Evolutionary conservation across 2,113 vertebrate species (phyloP), one percentile per base, ranked within the genome.

Genomic region (Bucco capensis): DNA sequence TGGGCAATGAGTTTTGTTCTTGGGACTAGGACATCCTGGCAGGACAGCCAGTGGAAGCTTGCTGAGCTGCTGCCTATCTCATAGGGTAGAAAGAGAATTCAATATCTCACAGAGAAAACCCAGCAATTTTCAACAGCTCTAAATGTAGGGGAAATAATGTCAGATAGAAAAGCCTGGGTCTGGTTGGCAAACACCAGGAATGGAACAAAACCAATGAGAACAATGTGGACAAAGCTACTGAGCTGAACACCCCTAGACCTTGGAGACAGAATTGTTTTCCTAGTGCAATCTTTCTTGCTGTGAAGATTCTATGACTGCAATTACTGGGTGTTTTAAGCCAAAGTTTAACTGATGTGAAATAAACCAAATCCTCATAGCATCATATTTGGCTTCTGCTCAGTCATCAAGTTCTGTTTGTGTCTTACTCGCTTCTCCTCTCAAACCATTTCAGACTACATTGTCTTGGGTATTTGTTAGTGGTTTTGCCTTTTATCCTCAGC

Each of bases 331-430:
- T n/a, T 88, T 69, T 77, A 76, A 90, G 61, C 23, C 38, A 60
- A 86, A 91, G 67, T 64, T 90, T 85, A 94, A 56, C 49, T 93
- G 62, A n/a, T 49, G 58, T 91, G 88, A 92, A 82, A 88, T 33
- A 90, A 89, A 80, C 62, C 62, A 86, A 77, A 31, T 31, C 24
- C 42, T 50, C 51, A 67, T 24, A 24, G 28, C 28, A 74, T 73
- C 14, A 14, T 72, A 57, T 60, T 89, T 80, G 81, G 24, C 60
- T 61, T 70, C 37, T 64, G n/a, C 51, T 86, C 75, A 62, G 19
- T 51, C 62, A 40, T 60, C 40, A 62, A 24, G 22, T 56, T 92
- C 31, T 80, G 12, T 74, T 81, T 84, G 65, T 86, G 31, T 62
- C 42, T 80, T 82, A 66, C 17, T 91, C 3, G 3, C 13, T 50